A percentile compares a stretch with the other conserved stretches of the same genome.
These are phyloP conservation scores for Trogon surrucura DNA, from an alignment of 2,113 vertebrate genomes.

Conservation along the genomic window DNA sequence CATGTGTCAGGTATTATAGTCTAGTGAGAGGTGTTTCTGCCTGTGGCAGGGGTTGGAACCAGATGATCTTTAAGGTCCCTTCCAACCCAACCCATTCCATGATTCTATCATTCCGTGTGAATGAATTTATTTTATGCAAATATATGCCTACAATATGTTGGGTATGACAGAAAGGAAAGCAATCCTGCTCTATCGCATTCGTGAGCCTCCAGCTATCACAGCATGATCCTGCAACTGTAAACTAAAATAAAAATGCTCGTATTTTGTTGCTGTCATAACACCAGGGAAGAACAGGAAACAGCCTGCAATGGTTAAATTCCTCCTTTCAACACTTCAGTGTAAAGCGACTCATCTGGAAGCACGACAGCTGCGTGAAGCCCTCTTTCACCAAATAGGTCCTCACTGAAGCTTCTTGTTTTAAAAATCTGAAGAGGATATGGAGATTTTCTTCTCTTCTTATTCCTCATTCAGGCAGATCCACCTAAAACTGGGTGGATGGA, in stretches of 20 bases:
- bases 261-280: constrained; percentile 20
- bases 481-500: neutral
- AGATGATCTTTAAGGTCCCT: too few species aligned
- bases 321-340: neutral
- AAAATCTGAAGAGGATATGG: neutral
- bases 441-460: neutral
- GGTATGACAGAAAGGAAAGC: neutral
- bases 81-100: too few species aligned
- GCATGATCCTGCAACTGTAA: neutral
- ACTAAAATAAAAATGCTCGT: neutral
- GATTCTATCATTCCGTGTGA: neutral
- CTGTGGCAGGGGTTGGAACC: too few species aligned
- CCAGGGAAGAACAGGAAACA: neutral
- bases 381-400: neutral
- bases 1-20: neutral
- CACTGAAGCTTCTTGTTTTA: neutral
- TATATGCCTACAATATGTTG: neutral
- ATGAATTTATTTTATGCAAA: neutral
- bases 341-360: constrained; percentile 18
- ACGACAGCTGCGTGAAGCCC: neutral
- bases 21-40: too few species aligned
- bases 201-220: constrained; percentile 9
- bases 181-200: neutral
- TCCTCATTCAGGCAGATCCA: neutral
- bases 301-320: neutral